Evolutionary conservation across 2,797 vertebrate species (phyloP).

Genomic region (Buceros bicornis): DNA sequence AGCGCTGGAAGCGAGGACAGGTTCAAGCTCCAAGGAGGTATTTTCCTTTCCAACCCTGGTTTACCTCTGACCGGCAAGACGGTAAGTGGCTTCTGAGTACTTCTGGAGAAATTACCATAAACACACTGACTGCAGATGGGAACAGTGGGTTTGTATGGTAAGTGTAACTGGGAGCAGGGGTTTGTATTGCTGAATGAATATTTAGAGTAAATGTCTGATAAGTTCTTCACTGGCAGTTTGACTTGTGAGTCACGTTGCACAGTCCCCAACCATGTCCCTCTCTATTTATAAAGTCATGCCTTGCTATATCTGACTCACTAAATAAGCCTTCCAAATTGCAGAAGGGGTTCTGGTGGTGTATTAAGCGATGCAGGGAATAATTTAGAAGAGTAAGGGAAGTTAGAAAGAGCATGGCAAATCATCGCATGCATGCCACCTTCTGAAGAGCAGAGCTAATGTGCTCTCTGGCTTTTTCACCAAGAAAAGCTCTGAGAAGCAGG

Average conservation of each 20-base stretch:
- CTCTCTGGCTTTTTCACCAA: not conserved
- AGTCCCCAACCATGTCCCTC: constrained; percentile 51
- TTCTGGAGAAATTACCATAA: not conserved
- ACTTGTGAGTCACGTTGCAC: constrained; percentile 70
- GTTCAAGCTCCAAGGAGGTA: not conserved
- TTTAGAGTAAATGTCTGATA: constrained; percentile 49
- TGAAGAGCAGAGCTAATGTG: not conserved
- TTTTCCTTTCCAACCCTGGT: not conserved
- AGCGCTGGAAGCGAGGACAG: not conserved
- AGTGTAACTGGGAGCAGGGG: not conserved
- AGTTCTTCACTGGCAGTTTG: constrained; percentile 41
- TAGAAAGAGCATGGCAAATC: not conserved
- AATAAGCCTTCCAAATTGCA: constrained; percentile 57
- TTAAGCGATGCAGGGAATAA: not conserved
- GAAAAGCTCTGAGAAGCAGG: not conserved
- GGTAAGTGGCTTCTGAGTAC: not conserved
- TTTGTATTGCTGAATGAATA: constrained; percentile 45
- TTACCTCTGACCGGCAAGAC: not conserved
- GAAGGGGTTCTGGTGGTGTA: constrained; percentile 12
- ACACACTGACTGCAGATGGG: not conserved
- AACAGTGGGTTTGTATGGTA: not conserved
- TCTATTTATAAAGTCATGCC: constrained; percentile 79
- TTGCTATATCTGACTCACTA: constrained; percentile 66
- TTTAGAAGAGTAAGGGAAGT: not conserved
- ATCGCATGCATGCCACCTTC: not conserved